Percentiles rank a stretch among this genome's conserved stretches.
phyloP scores from a whole-genome alignment of 2,888 invertebrate species.

The Eulithis testata region DNA sequence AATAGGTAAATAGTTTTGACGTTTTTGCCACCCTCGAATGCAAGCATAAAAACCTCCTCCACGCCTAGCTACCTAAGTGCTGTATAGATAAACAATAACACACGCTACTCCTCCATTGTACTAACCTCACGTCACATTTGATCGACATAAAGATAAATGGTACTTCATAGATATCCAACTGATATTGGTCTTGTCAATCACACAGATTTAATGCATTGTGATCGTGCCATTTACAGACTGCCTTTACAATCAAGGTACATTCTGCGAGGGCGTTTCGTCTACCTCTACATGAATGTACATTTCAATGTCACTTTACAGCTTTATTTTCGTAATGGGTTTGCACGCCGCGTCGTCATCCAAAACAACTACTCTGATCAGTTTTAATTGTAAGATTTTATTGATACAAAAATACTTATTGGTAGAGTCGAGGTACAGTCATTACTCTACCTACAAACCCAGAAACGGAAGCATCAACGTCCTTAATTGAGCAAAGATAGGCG shows the following conservation, averaged over 20 bases:
- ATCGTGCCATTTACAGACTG: constrained; percentile 55
- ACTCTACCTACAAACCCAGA: constrained; percentile 41
- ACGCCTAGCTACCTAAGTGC: constrained; percentile 22
- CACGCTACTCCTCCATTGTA: constrained; percentile 36
- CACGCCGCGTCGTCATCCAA: constrained; percentile 9
- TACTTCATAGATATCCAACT: constrained; percentile 51
- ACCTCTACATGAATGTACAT: constrained; percentile 14
- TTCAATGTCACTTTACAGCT: constrained; percentile 21
- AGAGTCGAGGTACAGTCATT: constrained; percentile 11
- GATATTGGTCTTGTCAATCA: constrained; percentile 65
- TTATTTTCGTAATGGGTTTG: constrained; percentile 15
- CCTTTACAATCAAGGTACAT: constrained; percentile 36
- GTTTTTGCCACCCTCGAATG: constrained; percentile 1
- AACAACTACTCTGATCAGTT: not conserved
- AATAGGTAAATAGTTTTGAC: not conserved
- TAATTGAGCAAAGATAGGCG: constrained; percentile 66
- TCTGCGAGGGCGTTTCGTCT: constrained; percentile 17
- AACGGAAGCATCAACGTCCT: constrained; percentile 62
- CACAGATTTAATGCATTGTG: constrained; percentile 56
- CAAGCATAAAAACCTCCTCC: not conserved
- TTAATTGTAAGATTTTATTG: not conserved
- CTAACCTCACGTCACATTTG: constrained; percentile 48
- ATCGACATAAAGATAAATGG: constrained; percentile 63
- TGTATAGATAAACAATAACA: constrained; percentile 31
- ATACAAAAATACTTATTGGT: not conserved